Base-by-base conservation (phyloP, 2,113 vertebrate genomes). In the Carollia perspicillata region DNA sequence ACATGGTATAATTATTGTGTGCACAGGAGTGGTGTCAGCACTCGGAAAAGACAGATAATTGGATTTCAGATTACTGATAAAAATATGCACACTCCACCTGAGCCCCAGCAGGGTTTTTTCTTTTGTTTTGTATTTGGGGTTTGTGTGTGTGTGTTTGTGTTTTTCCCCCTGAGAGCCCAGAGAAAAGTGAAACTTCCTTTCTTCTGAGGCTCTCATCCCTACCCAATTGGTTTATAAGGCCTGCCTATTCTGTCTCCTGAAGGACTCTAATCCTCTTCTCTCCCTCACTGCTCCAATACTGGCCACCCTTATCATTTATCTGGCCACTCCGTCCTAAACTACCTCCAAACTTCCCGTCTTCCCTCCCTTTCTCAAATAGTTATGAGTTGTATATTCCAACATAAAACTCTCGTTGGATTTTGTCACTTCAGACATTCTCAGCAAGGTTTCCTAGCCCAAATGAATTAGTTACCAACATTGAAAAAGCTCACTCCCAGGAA, bases 21-120 rank as follows among this genome's bases (percentile, higher is more conserved):
- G 91, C 2, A 0, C 93, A 68, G 83, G 18, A 96, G 51, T 88
- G 71, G 58, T 79, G 90, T 84, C 93, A 96, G 97, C 53, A 79
- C 90, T 96, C 86, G 94, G 0, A 3, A 85, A 95, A 96, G 96
- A 35, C 79, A 94, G 89, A 94, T 97, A 97, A 98, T 97, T 98
- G 95, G 96, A 97, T 98, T 98, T 97, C 75, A 94, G 95, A 96
- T 95, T 35, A 95, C 94, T 93, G 86, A 94, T 96, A 96, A 97
- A 98, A 97, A 96, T 92, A 93, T 94, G 90, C 79, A 93, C 89
- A 63, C 87, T 84, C 78, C 94, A 97, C 97, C 97, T 97, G 97
- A 97, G 97, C 94, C 75, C 87, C 33, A 9, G 68, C 1, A 89
- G 42, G 4, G 3, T 30, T 78, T 35, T 68, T 23, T 63, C 2